Conservation (phyloP, 2,888 invertebrate species). For the Orchesella flavescens region DNA sequence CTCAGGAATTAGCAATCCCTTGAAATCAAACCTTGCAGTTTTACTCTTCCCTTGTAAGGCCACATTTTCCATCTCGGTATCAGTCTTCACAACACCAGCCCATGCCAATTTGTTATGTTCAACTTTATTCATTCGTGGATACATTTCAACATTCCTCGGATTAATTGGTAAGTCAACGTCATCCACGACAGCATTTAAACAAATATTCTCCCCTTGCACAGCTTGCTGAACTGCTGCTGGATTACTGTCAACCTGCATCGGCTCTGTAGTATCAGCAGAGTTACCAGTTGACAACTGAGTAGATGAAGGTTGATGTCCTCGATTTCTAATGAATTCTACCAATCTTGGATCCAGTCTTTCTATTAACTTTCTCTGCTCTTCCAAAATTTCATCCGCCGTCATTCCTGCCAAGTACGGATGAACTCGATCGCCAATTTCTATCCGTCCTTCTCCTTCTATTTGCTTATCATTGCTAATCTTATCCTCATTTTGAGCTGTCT, state of each 20-base stretch:
- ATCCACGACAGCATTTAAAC: no score
- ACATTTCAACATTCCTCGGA: conserved; percentile 79
- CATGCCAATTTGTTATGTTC: conserved; percentile 91
- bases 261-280: no score
- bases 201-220: no score
- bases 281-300: no score
- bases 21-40: conserved; percentile 82
- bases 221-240: no score
- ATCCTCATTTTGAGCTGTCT: background rate
- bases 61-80: background rate
- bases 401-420: conserved; percentile 76
- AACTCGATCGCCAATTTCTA: conserved; percentile 49
- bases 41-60: conserved; percentile 2
- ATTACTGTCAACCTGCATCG: no score
- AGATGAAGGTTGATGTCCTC: no score
- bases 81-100: conserved; percentile 82
- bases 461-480: background rate
- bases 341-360: conserved; percentile 80
- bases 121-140: conserved; percentile 89
- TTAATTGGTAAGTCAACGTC: conserved; percentile 73
- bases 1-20: conserved; percentile 75
- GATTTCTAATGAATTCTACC: conserved; percentile 79
- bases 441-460: no score
- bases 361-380: conserved; percentile 82
- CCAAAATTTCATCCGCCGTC: conserved; percentile 83